phyloP scores from a whole-genome alignment of 2,888 invertebrate genomes.

The Drosophila maculinotata region DNA sequence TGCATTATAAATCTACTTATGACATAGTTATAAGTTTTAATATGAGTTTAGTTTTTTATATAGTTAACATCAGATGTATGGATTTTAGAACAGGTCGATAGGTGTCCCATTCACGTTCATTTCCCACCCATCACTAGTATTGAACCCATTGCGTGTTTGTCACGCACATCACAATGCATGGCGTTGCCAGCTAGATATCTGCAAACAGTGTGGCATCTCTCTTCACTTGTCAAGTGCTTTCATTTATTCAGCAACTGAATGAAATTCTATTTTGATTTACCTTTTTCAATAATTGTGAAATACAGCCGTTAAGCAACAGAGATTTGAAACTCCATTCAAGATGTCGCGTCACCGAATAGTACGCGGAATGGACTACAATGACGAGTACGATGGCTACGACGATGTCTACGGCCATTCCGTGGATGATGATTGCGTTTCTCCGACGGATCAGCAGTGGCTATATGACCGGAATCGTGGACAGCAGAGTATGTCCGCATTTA shows the following conservation, averaged over 20 bases:
- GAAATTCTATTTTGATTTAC: conserved; percentile 36
- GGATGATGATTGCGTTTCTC: conserved; percentile 97
- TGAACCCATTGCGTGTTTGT: neutral
- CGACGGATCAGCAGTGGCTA: conserved; percentile 94
- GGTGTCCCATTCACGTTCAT: too few species aligned
- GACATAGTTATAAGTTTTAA: too few species aligned
- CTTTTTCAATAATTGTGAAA: conserved; percentile 63
- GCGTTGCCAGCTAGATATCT: conserved; percentile 14
- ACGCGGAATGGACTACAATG: conserved; percentile 93
- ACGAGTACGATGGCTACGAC: conserved; percentile 93
- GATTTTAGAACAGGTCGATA: too few species aligned
- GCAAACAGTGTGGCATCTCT: conserved; percentile 26
- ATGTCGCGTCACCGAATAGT: conserved; percentile 96
- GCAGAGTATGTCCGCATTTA: conserved; percentile 90
- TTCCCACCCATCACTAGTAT: neutral
- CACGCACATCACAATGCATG: conserved; percentile 2
- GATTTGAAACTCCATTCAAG: conserved; percentile 59
- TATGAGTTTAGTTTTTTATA: too few species aligned
- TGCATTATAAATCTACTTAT: too few species aligned
- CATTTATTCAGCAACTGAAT: conserved; percentile 40
- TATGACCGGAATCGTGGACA: conserved; percentile 92
- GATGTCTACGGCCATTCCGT: conserved; percentile 96
- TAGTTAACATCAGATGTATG: too few species aligned
- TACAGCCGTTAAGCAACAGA: conserved; percentile 10
- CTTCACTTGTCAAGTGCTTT: conserved; percentile 15